Evolutionary conservation across 92 coral and sea anemone species (phyloP).

Genomic region (Bergia sp.): DNA sequence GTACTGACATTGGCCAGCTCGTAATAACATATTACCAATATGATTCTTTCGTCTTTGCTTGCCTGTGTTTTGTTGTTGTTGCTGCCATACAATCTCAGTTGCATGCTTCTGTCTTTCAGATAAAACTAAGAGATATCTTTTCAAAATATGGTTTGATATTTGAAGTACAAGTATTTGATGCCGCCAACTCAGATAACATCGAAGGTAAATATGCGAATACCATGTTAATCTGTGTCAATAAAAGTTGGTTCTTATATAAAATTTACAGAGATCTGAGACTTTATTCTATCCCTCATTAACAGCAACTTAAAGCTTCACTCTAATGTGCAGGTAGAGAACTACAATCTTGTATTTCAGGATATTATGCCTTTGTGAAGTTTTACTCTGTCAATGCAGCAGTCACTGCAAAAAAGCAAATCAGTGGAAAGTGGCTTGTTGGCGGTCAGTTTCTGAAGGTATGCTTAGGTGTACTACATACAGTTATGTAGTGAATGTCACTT

Average conservation of each 20-base stretch:
- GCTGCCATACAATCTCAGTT: background rate
- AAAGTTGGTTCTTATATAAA: background rate
- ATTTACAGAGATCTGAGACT: background rate
- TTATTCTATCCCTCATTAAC: background rate
- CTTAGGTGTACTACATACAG: background rate
- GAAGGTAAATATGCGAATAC: conserved; percentile 50
- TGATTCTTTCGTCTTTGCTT: too few relatives aligned
- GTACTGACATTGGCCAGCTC: too few relatives aligned
- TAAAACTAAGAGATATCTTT: conserved; percentile 63
- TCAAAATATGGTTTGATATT: conserved; percentile 74
- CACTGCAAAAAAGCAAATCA: conserved; percentile 60
- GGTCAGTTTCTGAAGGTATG: conserved; percentile 81
- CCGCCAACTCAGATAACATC: conserved; percentile 42
- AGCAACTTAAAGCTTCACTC: background rate
- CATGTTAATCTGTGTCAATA: background rate
- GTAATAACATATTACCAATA: too few relatives aligned
- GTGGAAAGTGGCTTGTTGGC: conserved; percentile 72
- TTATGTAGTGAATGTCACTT: background rate
- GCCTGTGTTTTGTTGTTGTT: too few relatives aligned
- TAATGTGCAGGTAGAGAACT: background rate
- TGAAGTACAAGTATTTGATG: conserved; percentile 82
- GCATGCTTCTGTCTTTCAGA: conserved; percentile 41
- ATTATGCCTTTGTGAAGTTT: conserved; percentile 83
- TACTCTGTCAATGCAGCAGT: conserved; percentile 75
- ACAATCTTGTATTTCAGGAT: conserved; percentile 27